Base-by-base conservation (phyloP, 2,113 vertebrate genomes). In the Oxyura jamaicensis region DNA sequence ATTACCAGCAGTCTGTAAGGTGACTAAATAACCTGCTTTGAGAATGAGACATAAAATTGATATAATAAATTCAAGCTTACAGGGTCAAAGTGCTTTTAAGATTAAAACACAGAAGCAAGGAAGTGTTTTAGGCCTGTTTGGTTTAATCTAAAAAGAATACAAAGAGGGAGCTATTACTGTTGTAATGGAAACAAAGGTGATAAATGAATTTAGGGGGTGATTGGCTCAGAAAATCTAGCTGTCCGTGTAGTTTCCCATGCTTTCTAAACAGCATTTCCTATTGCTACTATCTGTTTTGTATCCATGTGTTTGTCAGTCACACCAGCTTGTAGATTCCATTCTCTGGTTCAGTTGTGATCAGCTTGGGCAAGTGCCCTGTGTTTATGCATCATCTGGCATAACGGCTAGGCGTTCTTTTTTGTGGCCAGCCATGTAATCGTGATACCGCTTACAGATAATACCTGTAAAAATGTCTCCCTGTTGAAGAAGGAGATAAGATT, bases 91-190 rank as follows among this genome's bases (percentile, higher is more conserved):
- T 35, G 20, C 33, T 15, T 55, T 25, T 18, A 5, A 52, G 62
- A 55, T 4, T 39, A 22, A 42, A 65, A 17, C 39, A 9, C 48
- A 25, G 31, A 0, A 0, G 25, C 0, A 1, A 44, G 12, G 39
- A 8, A 36, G 39, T 8, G 31, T 10, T 3, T 21, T 8, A 19
- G 22, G 62, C 26, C 31, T 46, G 7, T 14, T n/a, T 53, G 41
- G 13, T 69, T 83, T 68, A 21, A 23, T 29, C 13, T 48, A 14
- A 68, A 83, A 42, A 28, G 68, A 73, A 71, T 21, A 67, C 26
- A 23, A 16, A 77, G 62, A 33, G 41, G 31, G 62, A 69, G 33
- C 78, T 71, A 1, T 46, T 74, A 11, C 19, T 72, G 66, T 53
- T 44, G 22, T 52, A 42, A 3, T 58, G 50, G 36, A 58, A 72